phyloP scores from a whole-genome alignment of 2,888 invertebrate genomes.

The Allygus modestus region DNA sequence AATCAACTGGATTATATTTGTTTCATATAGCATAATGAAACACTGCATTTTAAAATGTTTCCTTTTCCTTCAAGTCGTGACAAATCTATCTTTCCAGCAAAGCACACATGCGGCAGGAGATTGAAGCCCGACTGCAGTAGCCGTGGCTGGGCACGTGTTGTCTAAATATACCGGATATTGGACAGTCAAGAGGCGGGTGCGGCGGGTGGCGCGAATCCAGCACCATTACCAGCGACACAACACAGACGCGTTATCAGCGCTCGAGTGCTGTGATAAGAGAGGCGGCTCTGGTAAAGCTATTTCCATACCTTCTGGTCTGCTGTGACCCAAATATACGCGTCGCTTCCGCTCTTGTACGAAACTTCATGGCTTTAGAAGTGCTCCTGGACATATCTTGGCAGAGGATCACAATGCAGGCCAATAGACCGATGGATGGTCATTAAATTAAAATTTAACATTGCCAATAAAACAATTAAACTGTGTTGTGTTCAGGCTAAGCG shows the following conservation, averaged over 20 bases:
- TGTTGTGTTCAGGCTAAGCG: too few relatives aligned
- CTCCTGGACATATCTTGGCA: too few relatives aligned
- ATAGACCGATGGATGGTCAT: too few relatives aligned
- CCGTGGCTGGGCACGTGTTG: background rate
- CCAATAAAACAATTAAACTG: too few relatives aligned
- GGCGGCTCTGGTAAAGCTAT: constrained; percentile 10
- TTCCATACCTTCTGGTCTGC: constrained; percentile 37
- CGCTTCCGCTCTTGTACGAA: background rate
- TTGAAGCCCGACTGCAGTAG: background rate
- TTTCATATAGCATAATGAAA: too few relatives aligned
- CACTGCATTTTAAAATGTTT: too few relatives aligned
- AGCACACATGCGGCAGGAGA: too few relatives aligned
- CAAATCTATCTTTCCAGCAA: too few relatives aligned
- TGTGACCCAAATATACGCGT: constrained; percentile 37
- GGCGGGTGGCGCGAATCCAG: constrained; percentile 25
- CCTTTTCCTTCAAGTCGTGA: too few relatives aligned
- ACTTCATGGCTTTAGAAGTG: background rate
- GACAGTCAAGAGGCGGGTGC: constrained; percentile 16
- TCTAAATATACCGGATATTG: constrained; percentile 38
- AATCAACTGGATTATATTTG: too few relatives aligned
- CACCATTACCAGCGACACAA: constrained; percentile 2
- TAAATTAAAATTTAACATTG: too few relatives aligned
- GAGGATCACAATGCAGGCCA: too few relatives aligned
- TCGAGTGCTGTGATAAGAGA: constrained; percentile 49
- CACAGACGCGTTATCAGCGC: background rate